phyloP scores from a whole-genome alignment of 2,888 invertebrate species.

The Allacma fusca region DNA sequence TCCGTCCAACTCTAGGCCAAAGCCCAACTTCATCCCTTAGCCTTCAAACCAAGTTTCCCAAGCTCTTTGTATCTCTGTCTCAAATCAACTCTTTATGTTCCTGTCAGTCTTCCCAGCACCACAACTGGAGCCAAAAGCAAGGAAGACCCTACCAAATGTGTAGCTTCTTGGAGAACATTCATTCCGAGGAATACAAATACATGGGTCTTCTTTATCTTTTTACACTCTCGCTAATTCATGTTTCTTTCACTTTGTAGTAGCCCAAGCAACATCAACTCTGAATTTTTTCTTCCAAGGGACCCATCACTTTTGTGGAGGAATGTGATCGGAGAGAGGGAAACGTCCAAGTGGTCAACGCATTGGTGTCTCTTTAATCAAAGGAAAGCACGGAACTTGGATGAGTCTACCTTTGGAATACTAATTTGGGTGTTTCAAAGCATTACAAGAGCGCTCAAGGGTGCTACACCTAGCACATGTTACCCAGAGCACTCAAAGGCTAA shows the following conservation, averaged over 20 bases:
- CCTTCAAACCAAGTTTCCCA: neutral
- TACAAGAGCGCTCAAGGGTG: too few species aligned
- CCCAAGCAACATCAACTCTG: neutral
- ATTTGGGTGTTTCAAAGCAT: too few species aligned
- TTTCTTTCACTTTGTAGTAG: constrained; percentile 2
- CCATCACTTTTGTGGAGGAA: too few species aligned
- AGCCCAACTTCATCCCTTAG: neutral
- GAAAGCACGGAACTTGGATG: too few species aligned
- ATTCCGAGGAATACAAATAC: neutral
- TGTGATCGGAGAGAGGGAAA: neutral
- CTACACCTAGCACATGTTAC: too few species aligned
- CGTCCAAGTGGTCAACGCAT: too few species aligned
- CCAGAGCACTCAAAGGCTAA: neutral
- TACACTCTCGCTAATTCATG: neutral
- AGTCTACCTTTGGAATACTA: too few species aligned
- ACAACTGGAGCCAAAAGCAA: too few species aligned
- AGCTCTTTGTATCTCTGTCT: neutral
- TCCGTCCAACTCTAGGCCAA: too few species aligned
- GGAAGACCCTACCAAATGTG: too few species aligned
- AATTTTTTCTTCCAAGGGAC: neutral
- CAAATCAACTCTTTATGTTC: neutral
- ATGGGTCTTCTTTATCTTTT: neutral
- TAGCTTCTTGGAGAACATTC: neutral
- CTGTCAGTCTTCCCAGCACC: too few species aligned
- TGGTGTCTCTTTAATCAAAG: too few species aligned